Percentiles rank a stretch among this genome's conserved stretches.
phyloP scores from a whole-genome alignment of 2,113 vertebrate genomes.

The Hemibagrus wyckioides region DNA sequence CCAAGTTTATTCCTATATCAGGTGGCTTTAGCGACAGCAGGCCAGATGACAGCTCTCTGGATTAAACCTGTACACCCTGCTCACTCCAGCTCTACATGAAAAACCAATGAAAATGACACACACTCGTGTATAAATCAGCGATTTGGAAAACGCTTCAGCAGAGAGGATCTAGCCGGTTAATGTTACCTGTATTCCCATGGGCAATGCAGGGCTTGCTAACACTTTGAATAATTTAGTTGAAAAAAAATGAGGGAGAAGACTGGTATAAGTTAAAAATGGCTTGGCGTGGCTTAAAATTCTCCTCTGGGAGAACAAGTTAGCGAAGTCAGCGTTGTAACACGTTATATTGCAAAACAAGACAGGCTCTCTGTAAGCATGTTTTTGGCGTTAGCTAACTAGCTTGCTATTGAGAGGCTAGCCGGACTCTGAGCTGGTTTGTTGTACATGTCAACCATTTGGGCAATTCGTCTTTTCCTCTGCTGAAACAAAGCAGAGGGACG shows the following conservation, averaged over 20 bases:
- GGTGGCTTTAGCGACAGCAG: neutral
- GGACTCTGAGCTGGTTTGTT: constrained; percentile 58
- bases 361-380: constrained; percentile 24
- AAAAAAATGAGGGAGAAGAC: neutral
- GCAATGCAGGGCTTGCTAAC: neutral
- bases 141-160: neutral
- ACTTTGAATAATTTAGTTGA: constrained; percentile 7
- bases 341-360: neutral
- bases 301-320: neutral
- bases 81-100: neutral
- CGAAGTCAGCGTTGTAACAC: neutral
- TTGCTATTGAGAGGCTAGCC: constrained; percentile 39
- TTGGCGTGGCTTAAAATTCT: neutral
- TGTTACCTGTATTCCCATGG: neutral
- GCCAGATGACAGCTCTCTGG: neutral
- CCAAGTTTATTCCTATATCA: neutral
- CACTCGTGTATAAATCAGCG: neutral
- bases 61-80: neutral
- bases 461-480: constrained; percentile 61
- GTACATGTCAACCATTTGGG: constrained; percentile 65
- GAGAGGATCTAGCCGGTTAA: neutral
- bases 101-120: neutral
- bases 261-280: neutral
- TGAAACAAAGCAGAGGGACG: constrained; percentile 75
- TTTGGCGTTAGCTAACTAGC: constrained; percentile 51